Base-by-base conservation (phyloP, 2,113 vertebrate species). In the Poeciliopsis turrubarensis region DNA sequence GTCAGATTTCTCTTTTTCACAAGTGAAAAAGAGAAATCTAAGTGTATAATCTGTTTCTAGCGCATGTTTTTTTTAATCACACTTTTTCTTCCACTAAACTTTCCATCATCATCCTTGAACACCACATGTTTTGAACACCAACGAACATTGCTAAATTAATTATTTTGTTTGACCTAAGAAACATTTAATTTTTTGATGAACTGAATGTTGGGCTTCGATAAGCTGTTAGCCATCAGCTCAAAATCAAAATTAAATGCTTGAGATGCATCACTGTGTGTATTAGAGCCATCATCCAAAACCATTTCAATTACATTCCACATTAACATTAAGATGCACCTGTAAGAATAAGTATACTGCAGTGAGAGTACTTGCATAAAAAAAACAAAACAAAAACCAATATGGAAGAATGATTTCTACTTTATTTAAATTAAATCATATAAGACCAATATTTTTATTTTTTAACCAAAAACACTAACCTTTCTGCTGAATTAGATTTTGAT, bases 381-480 rank as follows among this genome's bases (percentile, higher is more conserved):
- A 12, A 77, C 29, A 68, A 44, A 54, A 83, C 81, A 86, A 82
- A 57, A 57, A 57, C 51, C 44, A 86, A 76, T 30, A 61, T 76
- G 47, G 62, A 75, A 37, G 60, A 77, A 63, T 91, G 90, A 92
- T 86, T 81, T 89, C 89, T 92, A 93, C 88, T 92, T 94, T 95
- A 95, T 95, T 95, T 95, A 95, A 95, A 95, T 95, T 95, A 95
- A 95, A 94, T 91, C 91, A 90, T 94, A 93, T 84, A 91, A 91
- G 85, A 87, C 90, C 88, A 93, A 86, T 85, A 92, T 92, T 94
- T 92, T 90, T 91, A 86, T 93, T 93, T 91, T 19, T 47, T 41
- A 19, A 92, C 91, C 91, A 92, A 93, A 93, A 92, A 93, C 71
- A 89, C 87, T 90, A 93, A 89, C 86, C 75, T 67, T 84, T 89